Evolutionary conservation across 2,888 invertebrate genomes (phyloP).

Genomic region (Marronus borbonicus): DNA sequence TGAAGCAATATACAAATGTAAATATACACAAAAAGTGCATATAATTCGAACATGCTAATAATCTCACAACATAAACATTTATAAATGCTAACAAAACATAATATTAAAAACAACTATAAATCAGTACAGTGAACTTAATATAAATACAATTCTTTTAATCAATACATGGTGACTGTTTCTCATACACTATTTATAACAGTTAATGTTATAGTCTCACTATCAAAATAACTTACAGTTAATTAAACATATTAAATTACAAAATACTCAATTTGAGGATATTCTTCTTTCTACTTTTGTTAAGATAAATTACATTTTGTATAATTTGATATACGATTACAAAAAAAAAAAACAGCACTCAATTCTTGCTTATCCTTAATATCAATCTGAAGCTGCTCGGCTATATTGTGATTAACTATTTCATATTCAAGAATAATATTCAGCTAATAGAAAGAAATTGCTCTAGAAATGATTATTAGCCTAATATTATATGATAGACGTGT

Average conservation of each 20-base stretch:
- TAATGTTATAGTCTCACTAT: conserved; percentile 36
- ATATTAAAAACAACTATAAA: conserved; percentile 41
- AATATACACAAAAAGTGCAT: conserved; percentile 42
- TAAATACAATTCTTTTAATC: conserved; percentile 11
- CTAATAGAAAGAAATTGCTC: too few species aligned
- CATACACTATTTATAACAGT: conserved; percentile 32
- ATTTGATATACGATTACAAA: too few species aligned
- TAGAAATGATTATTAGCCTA: too few species aligned
- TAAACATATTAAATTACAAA: conserved; percentile 15
- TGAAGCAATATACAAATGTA: conserved; percentile 43
- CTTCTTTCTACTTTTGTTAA: conserved; percentile 23
- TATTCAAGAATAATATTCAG: too few species aligned
- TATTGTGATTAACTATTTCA: too few species aligned
- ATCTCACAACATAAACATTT: conserved; percentile 45
- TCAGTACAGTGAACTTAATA: conserved; percentile 44
- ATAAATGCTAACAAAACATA: conserved; percentile 44
- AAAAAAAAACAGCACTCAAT: too few species aligned
- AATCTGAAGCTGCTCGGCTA: too few species aligned
- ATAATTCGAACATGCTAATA: conserved; percentile 39
- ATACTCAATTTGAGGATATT: not conserved
- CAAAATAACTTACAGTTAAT: conserved; percentile 22
- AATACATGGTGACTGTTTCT: conserved; percentile 37
- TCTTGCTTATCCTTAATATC: too few species aligned
- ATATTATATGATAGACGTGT: too few species aligned
- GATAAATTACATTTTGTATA: not conserved